A percentile compares a stretch with the other conserved stretches of the same genome.
Evolutionary conservation across 1,140 invertebrate species (phyloP).

Genomic region (Drosophila miranda): DNA sequence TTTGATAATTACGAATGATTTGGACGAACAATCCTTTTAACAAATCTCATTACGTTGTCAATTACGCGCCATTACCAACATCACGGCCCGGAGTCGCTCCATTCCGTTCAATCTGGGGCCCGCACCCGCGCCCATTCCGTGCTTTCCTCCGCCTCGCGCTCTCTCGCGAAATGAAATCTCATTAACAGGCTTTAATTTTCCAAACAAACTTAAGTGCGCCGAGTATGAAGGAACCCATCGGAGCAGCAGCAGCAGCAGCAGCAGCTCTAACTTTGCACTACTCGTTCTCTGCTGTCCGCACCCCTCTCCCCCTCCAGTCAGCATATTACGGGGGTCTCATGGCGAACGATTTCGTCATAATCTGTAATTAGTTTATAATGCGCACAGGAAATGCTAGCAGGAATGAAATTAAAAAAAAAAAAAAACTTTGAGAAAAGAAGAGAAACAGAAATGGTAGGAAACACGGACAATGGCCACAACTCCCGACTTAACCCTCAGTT

Average conservation of each 20-base stretch:
- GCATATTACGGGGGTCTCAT: conserved; percentile 59
- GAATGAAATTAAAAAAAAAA: too few relatives aligned
- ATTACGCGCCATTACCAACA: conserved; percentile 64
- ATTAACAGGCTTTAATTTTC: conserved; percentile 76
- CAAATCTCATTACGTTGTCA: conserved; percentile 77
- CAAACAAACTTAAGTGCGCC: conserved; percentile 48
- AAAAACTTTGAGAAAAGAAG: not conserved
- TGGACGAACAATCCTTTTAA: conserved; percentile 71
- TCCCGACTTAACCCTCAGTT: conserved; percentile 58
- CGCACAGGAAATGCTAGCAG: conserved; percentile 57
- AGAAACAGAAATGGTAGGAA: conserved; percentile 7
- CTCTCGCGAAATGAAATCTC: conserved; percentile 59
- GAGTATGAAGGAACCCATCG: conserved; percentile 12
- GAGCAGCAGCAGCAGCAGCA: not conserved
- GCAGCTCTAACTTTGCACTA: conserved; percentile 7
- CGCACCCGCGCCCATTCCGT: too few relatives aligned
- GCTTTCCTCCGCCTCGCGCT: too few relatives aligned
- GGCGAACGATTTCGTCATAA: conserved; percentile 67
- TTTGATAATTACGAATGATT: conserved; percentile 64
- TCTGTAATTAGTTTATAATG: conserved; percentile 79
- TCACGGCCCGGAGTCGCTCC: conserved; percentile 3
- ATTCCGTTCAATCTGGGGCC: conserved; percentile 5
- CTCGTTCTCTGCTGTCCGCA: not conserved
- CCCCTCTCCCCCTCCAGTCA: not conserved
- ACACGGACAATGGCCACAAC: conserved; percentile 27